Base-by-base conservation (phyloP, 2,797 vertebrate species). In the Otolemur crassicaudatus region DNA sequence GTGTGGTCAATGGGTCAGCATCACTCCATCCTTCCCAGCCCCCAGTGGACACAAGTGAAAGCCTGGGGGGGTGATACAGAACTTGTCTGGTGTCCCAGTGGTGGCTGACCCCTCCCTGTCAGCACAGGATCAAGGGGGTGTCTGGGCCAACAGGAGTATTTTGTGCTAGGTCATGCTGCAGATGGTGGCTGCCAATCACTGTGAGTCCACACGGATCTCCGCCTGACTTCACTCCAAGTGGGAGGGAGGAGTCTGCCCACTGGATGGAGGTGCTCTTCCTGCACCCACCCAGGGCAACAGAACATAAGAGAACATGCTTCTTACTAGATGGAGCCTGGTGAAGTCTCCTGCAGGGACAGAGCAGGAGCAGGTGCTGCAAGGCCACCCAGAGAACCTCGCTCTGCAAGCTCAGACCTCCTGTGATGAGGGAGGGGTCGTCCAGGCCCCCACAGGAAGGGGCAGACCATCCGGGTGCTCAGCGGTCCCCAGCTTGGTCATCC, bases 331-430 rank as follows among this genome's bases (percentile, higher is more conserved):
- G 56, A 49, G 27, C 34, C 20, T 2, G 0, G n/a, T 27, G 37
- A 40, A 9, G 29, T 22, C 61, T 73, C 70, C 73, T n/a, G 56
- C 16, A 29, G 17, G 63, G n/a, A 43, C 23, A 17, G 60, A 37
- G 34, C 43, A 8, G 37, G 37, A 5, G 2, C 3, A 29, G 25
- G 17, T 0, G 37, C 0, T 1, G 4, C 1, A 0, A 37, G n/a
- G 37, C n/a, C 2, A 11, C 58, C 63, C 20, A 0, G 40, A 53
- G 69, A 13, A 29, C 0, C 6, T 4, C 5, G 3, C 9, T 31
- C 31, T 11, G 4, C 23, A 14, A 20, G 31, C 72, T 9, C 3
- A 4, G 27, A 14, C 49, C 16, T 8, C 22, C 65, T 31, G n/a
- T n/a, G 12, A 11, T 22, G 22, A 67, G 17, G 20, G 25, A 14